A percentile compares a stretch with the other conserved stretches of the same genome.
These are phyloP conservation scores for Emydura subglobosa DNA, from an alignment of 2,113 vertebrate species.

Conservation along the genomic window DNA sequence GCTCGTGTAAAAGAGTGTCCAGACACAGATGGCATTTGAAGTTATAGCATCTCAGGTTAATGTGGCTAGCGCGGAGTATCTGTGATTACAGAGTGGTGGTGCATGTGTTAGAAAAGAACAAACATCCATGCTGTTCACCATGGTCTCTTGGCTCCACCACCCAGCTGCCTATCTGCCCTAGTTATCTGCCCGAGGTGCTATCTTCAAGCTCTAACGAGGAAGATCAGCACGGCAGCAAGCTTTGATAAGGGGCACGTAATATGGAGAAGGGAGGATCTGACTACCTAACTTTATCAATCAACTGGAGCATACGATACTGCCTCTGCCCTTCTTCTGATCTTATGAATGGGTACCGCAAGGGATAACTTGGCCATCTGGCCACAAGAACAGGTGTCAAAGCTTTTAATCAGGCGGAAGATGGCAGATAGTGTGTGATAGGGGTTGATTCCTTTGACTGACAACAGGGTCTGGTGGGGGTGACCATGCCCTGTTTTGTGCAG, in stretches of 20 bases:
- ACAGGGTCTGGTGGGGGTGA: background rate
- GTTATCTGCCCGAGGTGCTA: background rate
- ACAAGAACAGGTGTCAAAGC: background rate
- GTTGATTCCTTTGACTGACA: background rate
- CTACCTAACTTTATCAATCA: background rate
- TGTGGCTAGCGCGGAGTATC: background rate
- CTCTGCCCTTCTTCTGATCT: background rate
- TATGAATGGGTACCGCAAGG: background rate
- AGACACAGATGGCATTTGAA: background rate
- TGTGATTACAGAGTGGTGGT: background rate
- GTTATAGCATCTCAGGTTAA: background rate
- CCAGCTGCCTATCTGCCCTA: background rate
- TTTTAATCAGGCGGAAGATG: background rate
- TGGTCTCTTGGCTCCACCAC: background rate
- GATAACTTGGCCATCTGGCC: background rate
- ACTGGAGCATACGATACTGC: background rate
- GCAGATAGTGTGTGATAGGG: background rate
- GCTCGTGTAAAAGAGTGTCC: background rate
- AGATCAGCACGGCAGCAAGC: background rate
- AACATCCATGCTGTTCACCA: fast-evolving
- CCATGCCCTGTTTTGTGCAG: background rate
- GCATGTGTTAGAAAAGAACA: background rate
- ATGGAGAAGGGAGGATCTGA: background rate
- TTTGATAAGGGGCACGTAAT: background rate
- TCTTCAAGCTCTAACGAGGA: background rate